Evolutionary conservation across 2,888 invertebrate genomes (phyloP), one percentile per base, ranked within the genome.

Genomic region (Chamaedrilus cognettii): DNA sequence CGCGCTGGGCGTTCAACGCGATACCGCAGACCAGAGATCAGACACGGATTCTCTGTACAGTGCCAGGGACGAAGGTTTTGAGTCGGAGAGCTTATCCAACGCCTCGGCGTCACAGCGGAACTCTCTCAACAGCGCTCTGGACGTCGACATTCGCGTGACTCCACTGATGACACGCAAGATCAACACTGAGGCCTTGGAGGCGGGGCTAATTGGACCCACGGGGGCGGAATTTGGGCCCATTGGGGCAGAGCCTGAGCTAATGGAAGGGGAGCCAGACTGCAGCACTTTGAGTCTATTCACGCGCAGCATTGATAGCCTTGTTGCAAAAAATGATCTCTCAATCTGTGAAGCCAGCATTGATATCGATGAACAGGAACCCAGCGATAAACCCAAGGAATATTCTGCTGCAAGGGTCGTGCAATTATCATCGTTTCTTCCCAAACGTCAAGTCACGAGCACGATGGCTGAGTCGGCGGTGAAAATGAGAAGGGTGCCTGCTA

Each of bases 121-220:
- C 0, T 82, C 82, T 3, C 75, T 82, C 68, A 80, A 79, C 70
- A 82, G 82, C 68, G 80, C 78, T 0, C 70, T 80, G 28, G 82
- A 82, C 59, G 77, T 79, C 4, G 79, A 80, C 31, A 51, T 62
- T 32, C 49, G 62, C 30, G 49, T 62, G 30, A 62, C 62, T 0
- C 62, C 62, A 26, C 11, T 51, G 28, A 62, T 62, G 62, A 31
- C 15, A 30, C 62, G 62, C 1, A 62, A 62, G n/a, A n/a, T n/a
- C 4, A 34, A 35, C 23, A 11, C 4, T 2, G 1, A n/a, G 5
- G 1, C 1, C 32, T 30, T 23, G 15, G 60, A 60, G 19, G 33
- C 28, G 19, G 35, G 15, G 23, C n/a, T n/a, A n/a, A n/a, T n/a
- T n/a, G n/a, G n/a, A n/a, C n/a, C n/a, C n/a, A n/a, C n/a, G 57